Evolutionary conservation across 2,888 invertebrate species (phyloP).

Genomic region (Yponomeuta plumbellus): DNA sequence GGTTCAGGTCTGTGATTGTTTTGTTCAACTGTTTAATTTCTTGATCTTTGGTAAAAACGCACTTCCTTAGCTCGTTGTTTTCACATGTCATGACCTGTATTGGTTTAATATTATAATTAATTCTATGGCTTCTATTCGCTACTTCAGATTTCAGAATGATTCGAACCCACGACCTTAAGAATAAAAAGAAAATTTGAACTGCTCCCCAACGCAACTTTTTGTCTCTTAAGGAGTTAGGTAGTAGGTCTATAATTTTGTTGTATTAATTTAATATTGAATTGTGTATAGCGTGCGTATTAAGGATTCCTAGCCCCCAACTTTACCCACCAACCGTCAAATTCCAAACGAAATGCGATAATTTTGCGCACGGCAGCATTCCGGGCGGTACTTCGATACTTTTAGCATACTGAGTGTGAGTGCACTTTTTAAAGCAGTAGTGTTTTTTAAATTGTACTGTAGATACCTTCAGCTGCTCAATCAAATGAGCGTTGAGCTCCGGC

Average conservation of each 20-base stretch:
- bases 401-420: no score
- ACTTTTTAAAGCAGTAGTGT: no score
- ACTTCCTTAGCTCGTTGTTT: constrained; percentile 73
- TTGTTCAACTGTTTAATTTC: constrained; percentile 61
- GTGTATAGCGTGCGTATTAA: no score
- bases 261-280: no score
- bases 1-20: constrained; percentile 57
- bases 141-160: not conserved
- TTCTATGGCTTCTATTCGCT: no score
- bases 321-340: no score
- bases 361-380: no score
- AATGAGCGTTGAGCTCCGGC: constrained; percentile 77
- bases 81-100: constrained; percentile 71
- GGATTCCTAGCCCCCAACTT: no score
- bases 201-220: not conserved
- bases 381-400: no score
- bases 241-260: no score
- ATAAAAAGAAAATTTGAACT: not conserved
- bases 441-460: constrained; percentile 18
- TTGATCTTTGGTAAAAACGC: constrained; percentile 63
- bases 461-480: constrained; percentile 78
- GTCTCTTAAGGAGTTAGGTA: not conserved
- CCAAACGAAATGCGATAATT: no score
- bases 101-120: not conserved
- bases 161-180: not conserved